A percentile compares a stretch with the other conserved stretches of the same genome.
phyloP scores from a whole-genome alignment of 2,113 vertebrate genomes.

The Solenodon paradoxus region DNA sequence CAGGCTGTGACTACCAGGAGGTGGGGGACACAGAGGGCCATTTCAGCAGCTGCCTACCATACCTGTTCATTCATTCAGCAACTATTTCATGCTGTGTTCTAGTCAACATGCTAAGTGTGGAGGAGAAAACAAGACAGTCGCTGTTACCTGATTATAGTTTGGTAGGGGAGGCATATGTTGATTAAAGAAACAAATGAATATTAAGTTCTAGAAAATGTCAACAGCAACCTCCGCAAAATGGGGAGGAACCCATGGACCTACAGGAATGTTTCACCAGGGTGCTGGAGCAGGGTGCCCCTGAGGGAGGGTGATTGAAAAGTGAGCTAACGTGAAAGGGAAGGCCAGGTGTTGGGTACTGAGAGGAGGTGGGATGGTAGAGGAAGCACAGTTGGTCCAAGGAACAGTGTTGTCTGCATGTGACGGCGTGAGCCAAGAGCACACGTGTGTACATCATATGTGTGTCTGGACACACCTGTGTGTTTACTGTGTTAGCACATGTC shows the following conservation, averaged over 20 bases:
- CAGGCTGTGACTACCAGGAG: neutral
- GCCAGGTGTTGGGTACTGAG: neutral
- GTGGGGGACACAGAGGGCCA: neutral
- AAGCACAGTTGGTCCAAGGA: neutral
- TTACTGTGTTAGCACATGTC: neutral
- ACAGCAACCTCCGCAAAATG: too few species aligned
- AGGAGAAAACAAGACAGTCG: neutral
- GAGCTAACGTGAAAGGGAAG: neutral
- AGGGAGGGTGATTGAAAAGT: neutral
- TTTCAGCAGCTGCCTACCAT: neutral
- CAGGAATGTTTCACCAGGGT: neutral
- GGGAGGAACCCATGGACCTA: neutral
- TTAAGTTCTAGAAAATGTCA: neutral
- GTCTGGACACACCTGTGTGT: neutral
- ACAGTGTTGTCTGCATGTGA: accelerated
- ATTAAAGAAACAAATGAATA: neutral
- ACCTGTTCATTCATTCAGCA: neutral
- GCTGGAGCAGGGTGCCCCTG: neutral
- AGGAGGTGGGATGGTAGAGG: too few species aligned
- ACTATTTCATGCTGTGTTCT: neutral
- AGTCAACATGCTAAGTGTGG: neutral
- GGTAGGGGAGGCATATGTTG: neutral
- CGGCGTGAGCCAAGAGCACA: accelerated
- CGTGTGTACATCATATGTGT: accelerated
- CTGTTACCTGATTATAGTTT: neutral